Conservation (phyloP, 2,888 invertebrate species). For the Agriopis aurantiaria region DNA sequence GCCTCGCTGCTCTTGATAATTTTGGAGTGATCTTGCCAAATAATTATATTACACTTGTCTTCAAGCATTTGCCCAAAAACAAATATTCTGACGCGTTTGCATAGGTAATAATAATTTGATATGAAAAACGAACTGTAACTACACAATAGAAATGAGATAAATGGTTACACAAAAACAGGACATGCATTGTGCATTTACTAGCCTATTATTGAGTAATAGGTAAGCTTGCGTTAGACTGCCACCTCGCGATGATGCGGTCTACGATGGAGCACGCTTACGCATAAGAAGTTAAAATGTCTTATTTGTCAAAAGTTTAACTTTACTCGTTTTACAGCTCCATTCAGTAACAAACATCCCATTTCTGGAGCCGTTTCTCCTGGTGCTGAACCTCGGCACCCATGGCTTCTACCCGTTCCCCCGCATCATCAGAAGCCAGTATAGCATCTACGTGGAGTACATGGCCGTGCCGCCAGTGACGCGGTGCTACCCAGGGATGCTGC, state of each 20-base stretch:
- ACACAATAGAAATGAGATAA: too few species aligned
- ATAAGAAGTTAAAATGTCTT: too few species aligned
- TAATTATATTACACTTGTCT: neutral
- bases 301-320: neutral
- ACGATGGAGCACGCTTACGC: too few species aligned
- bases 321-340: conserved; percentile 52
- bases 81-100: neutral
- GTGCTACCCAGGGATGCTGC: conserved; percentile 74
- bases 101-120: too few species aligned
- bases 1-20: neutral
- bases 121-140: too few species aligned
- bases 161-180: too few species aligned
- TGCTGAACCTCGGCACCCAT: conserved; percentile 74
- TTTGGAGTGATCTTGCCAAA: neutral
- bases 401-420: conserved; percentile 74
- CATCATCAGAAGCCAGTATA: conserved; percentile 58
- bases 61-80: neutral
- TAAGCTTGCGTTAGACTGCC: too few species aligned
- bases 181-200: too few species aligned
- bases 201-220: too few species aligned
- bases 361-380: conserved; percentile 64
- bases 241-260: too few species aligned
- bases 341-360: conserved; percentile 56
- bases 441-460: conserved; percentile 59
- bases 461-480: conserved; percentile 49